Evolutionary conservation across 2,797 vertebrate species (phyloP).

Genomic region (Pipistrellus pygmaeus): DNA sequence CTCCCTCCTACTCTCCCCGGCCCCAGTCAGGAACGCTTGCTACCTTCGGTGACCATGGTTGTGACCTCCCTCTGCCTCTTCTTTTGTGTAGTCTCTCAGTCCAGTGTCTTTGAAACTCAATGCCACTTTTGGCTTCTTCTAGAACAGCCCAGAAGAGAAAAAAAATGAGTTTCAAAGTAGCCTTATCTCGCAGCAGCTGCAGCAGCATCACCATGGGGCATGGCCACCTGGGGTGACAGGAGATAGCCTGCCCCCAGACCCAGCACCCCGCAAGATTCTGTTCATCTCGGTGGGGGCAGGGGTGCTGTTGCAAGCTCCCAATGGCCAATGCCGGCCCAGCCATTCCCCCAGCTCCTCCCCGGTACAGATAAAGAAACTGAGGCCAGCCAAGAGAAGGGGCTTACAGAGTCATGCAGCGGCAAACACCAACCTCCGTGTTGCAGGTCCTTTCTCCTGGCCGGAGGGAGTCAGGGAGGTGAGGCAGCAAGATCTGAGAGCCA

Average conservation of each 20-base stretch:
- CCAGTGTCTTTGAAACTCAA: not conserved
- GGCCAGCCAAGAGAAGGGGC: not conserved
- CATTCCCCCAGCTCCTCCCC: not conserved
- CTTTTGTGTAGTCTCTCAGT: not conserved
- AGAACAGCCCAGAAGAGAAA: not conserved
- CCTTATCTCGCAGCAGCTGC: not conserved
- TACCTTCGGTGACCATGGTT: not conserved
- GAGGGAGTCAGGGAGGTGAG: not conserved
- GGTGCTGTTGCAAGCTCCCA: not conserved
- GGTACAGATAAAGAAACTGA: not conserved
- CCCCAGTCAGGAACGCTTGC: not conserved
- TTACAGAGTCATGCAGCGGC: not conserved
- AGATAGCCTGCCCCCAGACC: not conserved
- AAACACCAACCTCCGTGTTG: not conserved
- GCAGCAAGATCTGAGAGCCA: not conserved
- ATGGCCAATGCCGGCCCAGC: not conserved
- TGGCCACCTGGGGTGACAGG: not conserved
- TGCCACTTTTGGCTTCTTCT: not conserved
- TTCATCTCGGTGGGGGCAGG: not conserved
- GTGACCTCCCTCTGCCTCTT: not conserved
- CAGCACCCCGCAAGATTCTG: not conserved
- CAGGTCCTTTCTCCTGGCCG: not conserved
- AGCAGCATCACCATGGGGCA: too few species aligned
- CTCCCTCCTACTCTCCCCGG: not conserved
- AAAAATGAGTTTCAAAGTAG: not conserved